Percentiles rank a stretch among this genome's conserved stretches.
Conservation (phyloP, 1,140 invertebrate species). For the Cotesia chilonis region DNA sequence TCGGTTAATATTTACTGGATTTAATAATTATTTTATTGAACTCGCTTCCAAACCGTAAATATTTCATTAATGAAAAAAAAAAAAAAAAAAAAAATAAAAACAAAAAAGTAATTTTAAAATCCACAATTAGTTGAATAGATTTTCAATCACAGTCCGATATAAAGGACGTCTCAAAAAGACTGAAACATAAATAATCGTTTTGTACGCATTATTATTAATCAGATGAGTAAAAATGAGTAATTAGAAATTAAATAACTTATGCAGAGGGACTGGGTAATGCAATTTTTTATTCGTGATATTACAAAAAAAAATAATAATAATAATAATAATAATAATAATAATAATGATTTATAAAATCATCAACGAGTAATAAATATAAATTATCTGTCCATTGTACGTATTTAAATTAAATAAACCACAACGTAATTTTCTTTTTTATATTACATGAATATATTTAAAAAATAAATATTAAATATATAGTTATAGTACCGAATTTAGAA, state of each 20-base stretch:
- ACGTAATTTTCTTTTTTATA: background rate
- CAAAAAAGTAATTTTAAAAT: slow-evolving; percentile 1
- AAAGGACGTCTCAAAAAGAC: slow-evolving; percentile 34
- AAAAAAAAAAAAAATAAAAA: no score
- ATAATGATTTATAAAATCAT: slow-evolving; percentile 5
- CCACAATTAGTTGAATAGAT: slow-evolving; percentile 13
- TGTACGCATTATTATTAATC: slow-evolving; percentile 25
- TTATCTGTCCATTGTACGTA: slow-evolving; percentile 16
- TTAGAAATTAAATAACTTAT: slow-evolving; percentile 6
- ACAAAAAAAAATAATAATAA: slow-evolving; percentile 14
- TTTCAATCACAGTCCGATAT: slow-evolving; percentile 4
- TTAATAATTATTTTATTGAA: no score
- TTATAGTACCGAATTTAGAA: no score
- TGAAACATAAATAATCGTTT: slow-evolving; percentile 36
- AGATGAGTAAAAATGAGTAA: background rate
- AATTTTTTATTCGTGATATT: slow-evolving; percentile 30
- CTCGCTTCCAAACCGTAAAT: no score
- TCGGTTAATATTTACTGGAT: background rate
- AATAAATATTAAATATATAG: slow-evolving; percentile 1
- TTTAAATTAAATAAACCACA: background rate
- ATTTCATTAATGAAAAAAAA: no score
- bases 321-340: slow-evolving; percentile 13
- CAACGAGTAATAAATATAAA: slow-evolving; percentile 11
- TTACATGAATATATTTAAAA: background rate
- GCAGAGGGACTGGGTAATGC: slow-evolving; percentile 14